Evolutionary conservation across 2,797 vertebrate species (phyloP).

Genomic region (Diglossa cyanea): DNA sequence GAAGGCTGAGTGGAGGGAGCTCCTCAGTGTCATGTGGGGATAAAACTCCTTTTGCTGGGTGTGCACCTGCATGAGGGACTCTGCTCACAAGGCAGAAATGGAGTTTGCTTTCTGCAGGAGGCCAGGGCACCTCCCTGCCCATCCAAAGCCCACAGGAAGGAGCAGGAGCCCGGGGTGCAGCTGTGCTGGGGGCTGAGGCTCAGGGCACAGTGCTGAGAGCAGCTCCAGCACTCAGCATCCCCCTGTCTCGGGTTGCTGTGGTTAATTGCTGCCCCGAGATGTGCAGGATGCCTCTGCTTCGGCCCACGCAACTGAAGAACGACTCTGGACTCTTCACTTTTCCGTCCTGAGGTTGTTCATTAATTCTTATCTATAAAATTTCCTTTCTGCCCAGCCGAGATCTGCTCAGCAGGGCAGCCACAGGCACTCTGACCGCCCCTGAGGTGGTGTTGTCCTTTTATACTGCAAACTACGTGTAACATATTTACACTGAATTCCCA

Average conservation of each 20-base stretch:
- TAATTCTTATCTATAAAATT: no score
- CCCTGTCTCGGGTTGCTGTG: not conserved
- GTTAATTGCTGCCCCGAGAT: no score
- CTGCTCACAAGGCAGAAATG: not conserved
- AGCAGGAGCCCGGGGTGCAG: accelerated
- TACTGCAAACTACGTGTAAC: no score
- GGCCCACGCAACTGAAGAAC: accelerated
- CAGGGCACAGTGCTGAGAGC: not conserved
- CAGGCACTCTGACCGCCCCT: no score
- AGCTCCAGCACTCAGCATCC: not conserved
- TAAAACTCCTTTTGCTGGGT: not conserved
- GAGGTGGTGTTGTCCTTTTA: no score
- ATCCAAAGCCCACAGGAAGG: accelerated
- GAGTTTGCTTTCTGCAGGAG: not conserved
- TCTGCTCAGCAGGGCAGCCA: no score
- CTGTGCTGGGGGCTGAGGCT: not conserved
- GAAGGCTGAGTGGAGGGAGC: not conserved
- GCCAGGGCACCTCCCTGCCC: accelerated
- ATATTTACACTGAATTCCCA: no score
- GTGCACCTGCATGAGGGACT: accelerated
- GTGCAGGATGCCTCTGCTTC: no score
- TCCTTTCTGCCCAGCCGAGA: no score
- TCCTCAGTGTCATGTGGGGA: accelerated
- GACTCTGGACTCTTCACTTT: no score
- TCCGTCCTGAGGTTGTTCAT: no score